Evolutionary conservation across 2,888 invertebrate genomes (phyloP), one percentile per base, ranked within the genome.

Genomic region (Synanthedon myopaeformis): DNA sequence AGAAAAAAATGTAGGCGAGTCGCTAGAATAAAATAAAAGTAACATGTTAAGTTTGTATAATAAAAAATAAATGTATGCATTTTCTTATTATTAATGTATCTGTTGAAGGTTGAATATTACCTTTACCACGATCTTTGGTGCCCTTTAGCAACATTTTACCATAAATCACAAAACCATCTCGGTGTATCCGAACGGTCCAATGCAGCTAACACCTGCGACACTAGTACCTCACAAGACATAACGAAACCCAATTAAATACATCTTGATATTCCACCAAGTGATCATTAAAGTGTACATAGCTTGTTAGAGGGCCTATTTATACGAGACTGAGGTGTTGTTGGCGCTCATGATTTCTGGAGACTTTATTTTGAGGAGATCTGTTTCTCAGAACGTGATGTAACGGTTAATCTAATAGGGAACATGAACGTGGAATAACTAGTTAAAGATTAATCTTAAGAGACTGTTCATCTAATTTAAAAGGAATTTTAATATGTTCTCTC

Each of bases 191-290:
- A 35, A 3, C 45, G 45, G n/a, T 13, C 45, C 35, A 71, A 74
- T 75, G 72, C 67, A 57, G 61, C 64, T 67, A 70, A 78, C 80
- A 83, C 80, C 79, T 81, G 82, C 76, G 59, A 73, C 63, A 65
- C 66, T 68, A 58, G 58, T 66, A 67, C 68, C 68, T 69, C 64
- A 57, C 58, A 54, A 59, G 57, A 59, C 57, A 73, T 74, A 77
- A 76, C 78, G 75, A 79, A 79, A 74, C 65, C 81, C 81, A 81
- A 81, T 86, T 87, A 86, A 85, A 84, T 83, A 82, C 80, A 87
- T 87, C 87, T 82, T 72, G 87, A 87, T 86, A 77, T 74, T 69
- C 68, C 60, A 62, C 58, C 57, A 48, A 64, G 66, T 62, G 78
- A 82, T 84, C 83, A 83, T 82, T 83, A 81, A 73, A 66, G 74